Evolutionary conservation across 2,797 vertebrate genomes (phyloP).

Genomic region (Cuculus canorus): DNA sequence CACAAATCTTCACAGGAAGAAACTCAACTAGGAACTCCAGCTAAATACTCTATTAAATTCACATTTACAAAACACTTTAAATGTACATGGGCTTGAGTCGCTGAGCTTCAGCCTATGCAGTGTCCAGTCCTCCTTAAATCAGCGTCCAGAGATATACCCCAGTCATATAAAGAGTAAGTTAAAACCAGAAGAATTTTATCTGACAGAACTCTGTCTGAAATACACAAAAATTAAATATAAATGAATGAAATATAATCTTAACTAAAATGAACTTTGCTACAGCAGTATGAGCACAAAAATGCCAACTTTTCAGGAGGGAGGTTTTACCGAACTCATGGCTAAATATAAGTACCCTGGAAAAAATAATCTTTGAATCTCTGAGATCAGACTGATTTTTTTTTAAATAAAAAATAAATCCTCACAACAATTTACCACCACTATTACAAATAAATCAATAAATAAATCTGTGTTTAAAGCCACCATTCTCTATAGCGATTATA

Average conservation of each 20-base stretch:
- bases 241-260: not conserved
- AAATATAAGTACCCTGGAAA: not conserved
- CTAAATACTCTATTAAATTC: not conserved
- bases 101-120: not conserved
- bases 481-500: not conserved
- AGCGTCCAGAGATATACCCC: not conserved
- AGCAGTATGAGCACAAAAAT: not conserved
- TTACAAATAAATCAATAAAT: not conserved
- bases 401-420: not conserved
- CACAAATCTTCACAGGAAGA: not conserved
- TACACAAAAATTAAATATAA: not conserved
- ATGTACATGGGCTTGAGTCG: not conserved
- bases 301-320: not conserved
- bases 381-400: not conserved
- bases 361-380: not conserved
- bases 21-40: not conserved
- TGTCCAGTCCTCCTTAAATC: not conserved
- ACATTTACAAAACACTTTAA: not conserved
- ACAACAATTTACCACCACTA: not conserved
- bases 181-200: not conserved
- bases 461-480: not conserved
- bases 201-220: not conserved
- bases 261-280: not conserved
- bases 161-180: not conserved
- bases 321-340: not conserved